A percentile compares a stretch with the other conserved stretches of the same genome.
phyloP scores from a whole-genome alignment of 1,140 invertebrate genomes.

The Cephus cinctus region DNA sequence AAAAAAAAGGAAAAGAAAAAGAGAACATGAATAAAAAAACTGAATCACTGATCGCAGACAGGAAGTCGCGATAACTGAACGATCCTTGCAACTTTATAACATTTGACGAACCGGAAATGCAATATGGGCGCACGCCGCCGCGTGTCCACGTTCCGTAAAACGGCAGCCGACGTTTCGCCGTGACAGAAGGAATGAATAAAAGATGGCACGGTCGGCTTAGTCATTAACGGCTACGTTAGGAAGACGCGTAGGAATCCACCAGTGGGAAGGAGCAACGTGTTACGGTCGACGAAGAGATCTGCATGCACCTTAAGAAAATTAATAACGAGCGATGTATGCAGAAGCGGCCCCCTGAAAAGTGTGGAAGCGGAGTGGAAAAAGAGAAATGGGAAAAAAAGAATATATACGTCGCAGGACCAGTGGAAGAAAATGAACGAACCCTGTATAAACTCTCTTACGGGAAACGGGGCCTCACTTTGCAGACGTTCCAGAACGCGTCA shows the following conservation, averaged over 20 bases:
- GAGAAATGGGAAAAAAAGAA: background rate
- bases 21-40: slow-evolving; percentile 3
- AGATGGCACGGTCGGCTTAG: slow-evolving; percentile 31
- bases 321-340: background rate
- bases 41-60: slow-evolving; percentile 31
- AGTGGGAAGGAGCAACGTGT: slow-evolving; percentile 18
- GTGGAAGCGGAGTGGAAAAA: slow-evolving; percentile 7
- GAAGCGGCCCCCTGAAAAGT: too few species aligned
- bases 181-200: slow-evolving; percentile 38
- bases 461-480: slow-evolving; percentile 32
- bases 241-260: slow-evolving; percentile 18
- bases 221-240: slow-evolving; percentile 28
- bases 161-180: slow-evolving; percentile 26
- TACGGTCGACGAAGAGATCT: slow-evolving; percentile 9
- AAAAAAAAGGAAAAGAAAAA: background rate
- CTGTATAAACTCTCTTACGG: slow-evolving; percentile 20
- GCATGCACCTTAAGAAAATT: slow-evolving; percentile 21
- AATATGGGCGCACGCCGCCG: slow-evolving; percentile 27
- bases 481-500: slow-evolving; percentile 36
- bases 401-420: background rate
- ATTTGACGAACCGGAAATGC: slow-evolving; percentile 38
- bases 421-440: background rate
- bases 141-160: slow-evolving; percentile 20
- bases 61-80: slow-evolving; percentile 33
- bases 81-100: slow-evolving; percentile 22